Conservation (phyloP, 2,113 vertebrate genomes). For the Rousettus leschenaultii region DNA sequence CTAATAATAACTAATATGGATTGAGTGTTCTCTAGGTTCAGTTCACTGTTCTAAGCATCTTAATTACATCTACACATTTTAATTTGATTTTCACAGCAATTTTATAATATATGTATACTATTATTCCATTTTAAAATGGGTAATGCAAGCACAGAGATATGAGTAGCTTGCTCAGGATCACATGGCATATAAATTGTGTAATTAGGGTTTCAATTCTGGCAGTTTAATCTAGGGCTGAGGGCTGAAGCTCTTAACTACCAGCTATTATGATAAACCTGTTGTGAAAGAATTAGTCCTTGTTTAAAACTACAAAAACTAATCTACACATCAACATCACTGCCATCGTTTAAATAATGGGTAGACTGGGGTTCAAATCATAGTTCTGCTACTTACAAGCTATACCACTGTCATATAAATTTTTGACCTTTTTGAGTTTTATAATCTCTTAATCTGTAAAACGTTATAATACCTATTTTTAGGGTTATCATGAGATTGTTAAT, state of each 20-base stretch:
- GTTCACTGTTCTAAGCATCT: not conserved
- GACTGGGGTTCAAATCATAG: not conserved
- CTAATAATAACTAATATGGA: not conserved
- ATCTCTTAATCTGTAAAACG: not conserved
- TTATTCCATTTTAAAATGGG: not conserved
- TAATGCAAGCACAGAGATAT: not conserved
- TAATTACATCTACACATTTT: not conserved
- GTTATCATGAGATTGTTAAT: not conserved
- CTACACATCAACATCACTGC: not conserved
- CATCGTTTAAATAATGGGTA: not conserved
- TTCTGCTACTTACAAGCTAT: not conserved
- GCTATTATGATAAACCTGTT: not conserved
- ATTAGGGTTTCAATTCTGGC: not conserved
- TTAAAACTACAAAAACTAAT: not conserved
- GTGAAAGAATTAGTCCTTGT: not conserved
- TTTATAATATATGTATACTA: not conserved
- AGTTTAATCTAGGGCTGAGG: not conserved
- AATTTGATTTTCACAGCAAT: not conserved
- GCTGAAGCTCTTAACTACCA: not conserved
- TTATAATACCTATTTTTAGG: not conserved
- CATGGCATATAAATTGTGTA: not conserved
- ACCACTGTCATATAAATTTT: not conserved
- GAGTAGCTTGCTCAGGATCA: not conserved
- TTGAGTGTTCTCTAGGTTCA: not conserved
- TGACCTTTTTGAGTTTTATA: not conserved